phyloP scores from a whole-genome alignment of 2,797 vertebrate species.

The Rhabdomys pumilio region DNA sequence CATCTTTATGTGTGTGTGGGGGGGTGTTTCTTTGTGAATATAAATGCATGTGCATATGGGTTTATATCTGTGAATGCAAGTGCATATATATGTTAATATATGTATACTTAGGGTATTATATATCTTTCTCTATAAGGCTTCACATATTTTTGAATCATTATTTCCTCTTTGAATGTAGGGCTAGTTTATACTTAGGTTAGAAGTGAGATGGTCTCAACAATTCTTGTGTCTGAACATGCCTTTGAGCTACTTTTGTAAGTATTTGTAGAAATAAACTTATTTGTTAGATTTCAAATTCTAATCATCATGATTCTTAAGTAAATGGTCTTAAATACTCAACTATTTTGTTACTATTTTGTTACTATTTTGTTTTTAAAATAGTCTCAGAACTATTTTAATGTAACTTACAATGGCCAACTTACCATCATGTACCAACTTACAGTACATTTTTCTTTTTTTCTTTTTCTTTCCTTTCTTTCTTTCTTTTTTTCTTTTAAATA shows the following conservation, averaged over 20 bases:
- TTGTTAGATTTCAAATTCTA: neutral
- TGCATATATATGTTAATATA: neutral
- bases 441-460: neutral
- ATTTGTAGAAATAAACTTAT: neutral
- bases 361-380: neutral
- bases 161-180: neutral
- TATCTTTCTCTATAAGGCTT: neutral
- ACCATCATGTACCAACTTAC: neutral
- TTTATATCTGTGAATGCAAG: neutral
- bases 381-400: neutral
- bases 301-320: neutral
- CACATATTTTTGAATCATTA: neutral
- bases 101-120: neutral
- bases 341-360: neutral
- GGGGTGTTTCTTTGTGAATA: neutral
- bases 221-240: neutral
- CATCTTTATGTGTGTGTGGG: neutral
- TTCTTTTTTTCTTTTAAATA: too few species aligned
- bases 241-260: neutral
- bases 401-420: neutral
- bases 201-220: too few species aligned
- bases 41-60: neutral
- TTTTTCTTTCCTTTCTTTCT: too few species aligned
- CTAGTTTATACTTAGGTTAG: neutral
- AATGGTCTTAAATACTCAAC: neutral